phyloP scores from a whole-genome alignment of 2,797 vertebrate genomes.

The Rhynchotus rufescens region DNA sequence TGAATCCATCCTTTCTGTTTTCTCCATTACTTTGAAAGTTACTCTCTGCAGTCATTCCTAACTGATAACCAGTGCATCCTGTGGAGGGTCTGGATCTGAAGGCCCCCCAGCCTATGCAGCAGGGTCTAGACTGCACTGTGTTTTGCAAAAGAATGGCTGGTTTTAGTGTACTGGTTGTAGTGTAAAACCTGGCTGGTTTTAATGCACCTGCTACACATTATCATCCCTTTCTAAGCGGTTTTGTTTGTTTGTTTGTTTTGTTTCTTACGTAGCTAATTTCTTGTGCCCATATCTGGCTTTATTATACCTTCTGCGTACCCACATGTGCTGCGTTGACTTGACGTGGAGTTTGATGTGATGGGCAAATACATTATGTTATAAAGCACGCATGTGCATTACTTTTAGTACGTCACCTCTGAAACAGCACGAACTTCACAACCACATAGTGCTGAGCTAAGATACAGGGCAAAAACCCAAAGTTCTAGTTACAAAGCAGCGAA shows the following conservation, averaged over 20 bases:
- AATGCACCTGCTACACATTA: not conserved
- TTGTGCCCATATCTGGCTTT: not conserved
- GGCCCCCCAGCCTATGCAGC: not conserved
- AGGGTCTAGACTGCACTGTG: not conserved
- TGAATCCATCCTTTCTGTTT: not conserved
- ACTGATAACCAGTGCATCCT: not conserved
- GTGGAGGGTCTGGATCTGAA: not conserved
- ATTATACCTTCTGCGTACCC: not conserved
- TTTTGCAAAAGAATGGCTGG: not conserved
- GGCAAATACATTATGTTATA: not conserved
- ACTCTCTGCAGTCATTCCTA: not conserved
- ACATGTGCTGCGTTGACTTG: not conserved
- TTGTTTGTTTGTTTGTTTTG: not conserved
- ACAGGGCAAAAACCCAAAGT: not conserved
- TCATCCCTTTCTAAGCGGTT: not conserved
- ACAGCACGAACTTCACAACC: not conserved
- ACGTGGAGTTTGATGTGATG: not conserved
- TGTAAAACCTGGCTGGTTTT: not conserved
- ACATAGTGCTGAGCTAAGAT: not conserved
- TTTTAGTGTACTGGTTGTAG: not conserved
- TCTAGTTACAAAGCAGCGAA: not conserved
- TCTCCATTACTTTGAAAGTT: not conserved
- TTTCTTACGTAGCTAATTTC: not conserved
- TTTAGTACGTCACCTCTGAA: no score
- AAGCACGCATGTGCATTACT: not conserved